phyloP scores from a whole-genome alignment of 1,140 invertebrate genomes.

The Schlechtendalia chinensis region DNA sequence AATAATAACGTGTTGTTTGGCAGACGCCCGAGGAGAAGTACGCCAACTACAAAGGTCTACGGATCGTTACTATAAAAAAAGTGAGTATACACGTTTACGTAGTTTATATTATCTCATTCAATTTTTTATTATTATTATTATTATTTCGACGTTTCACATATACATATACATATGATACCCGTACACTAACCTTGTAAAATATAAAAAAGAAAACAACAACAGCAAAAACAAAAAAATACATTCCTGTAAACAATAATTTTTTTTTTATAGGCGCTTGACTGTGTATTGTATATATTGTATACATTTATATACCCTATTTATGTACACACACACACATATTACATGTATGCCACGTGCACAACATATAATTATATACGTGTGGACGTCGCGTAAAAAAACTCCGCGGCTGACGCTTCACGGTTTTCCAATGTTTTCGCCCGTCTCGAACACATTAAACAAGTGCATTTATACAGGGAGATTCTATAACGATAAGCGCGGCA shows the following conservation, averaged over 20 bases:
- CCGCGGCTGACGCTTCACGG: not conserved
- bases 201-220: too few species aligned
- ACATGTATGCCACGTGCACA: too few species aligned
- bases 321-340: not conserved
- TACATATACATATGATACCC: not conserved
- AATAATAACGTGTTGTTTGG: conserved; percentile 54
- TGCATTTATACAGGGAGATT: too few species aligned
- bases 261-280: not conserved
- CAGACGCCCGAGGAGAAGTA: conserved; percentile 70
- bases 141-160: too few species aligned
- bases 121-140: too few species aligned
- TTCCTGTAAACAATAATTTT: not conserved
- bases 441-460: not conserved
- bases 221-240: not conserved
- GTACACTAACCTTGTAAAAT: conserved; percentile 3
- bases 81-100: conserved; percentile 57
- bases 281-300: not conserved
- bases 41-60: conserved; percentile 72
- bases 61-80: conserved; percentile 76
- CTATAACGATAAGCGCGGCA: too few species aligned
- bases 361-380: not conserved
- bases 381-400: not conserved
- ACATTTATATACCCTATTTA: not conserved
- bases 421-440: not conserved
- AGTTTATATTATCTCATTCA: too few species aligned